Conservation (phyloP, 1,140 invertebrate genomes). For the Drosophila simulans region DNA sequence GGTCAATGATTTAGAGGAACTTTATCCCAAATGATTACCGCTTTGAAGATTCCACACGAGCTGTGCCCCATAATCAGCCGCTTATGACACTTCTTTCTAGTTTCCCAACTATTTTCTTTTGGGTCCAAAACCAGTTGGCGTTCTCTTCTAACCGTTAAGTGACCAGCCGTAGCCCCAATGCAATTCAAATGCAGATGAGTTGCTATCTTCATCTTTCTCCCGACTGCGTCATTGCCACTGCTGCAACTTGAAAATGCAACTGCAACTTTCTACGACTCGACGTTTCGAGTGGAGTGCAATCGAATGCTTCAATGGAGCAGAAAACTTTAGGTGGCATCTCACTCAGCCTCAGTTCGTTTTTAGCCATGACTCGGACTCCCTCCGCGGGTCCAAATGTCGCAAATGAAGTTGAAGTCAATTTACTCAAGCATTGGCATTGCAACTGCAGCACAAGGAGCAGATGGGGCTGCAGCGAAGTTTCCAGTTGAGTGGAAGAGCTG, state of each 20-base stretch:
- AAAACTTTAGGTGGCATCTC: conserved; percentile 62
- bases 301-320: conserved; percentile 82
- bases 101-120: neutral
- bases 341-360: neutral
- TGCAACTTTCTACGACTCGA: conserved; percentile 37
- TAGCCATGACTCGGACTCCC: neutral
- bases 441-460: conserved; percentile 8
- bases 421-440: conserved; percentile 59
- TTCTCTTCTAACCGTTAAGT: conserved; percentile 58
- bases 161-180: conserved; percentile 27
- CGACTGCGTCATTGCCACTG: conserved; percentile 29
- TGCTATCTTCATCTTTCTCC: conserved; percentile 15
- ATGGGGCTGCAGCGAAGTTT: conserved; percentile 17
- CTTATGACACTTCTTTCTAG: conserved; percentile 35
- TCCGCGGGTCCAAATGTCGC: conserved; percentile 12
- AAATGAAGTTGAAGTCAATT: conserved; percentile 70
- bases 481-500: conserved; percentile 47
- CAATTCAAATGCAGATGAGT: conserved; percentile 59
- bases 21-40: neutral
- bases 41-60: conserved; percentile 5
- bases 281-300: conserved; percentile 43
- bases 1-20: conserved; percentile 23
- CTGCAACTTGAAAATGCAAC: conserved; percentile 27
- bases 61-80: conserved; percentile 13
- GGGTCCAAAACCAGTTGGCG: conserved; percentile 34